Conservation (phyloP, 2,888 invertebrate species). For the Gastracanthus pulcherrimus region DNA sequence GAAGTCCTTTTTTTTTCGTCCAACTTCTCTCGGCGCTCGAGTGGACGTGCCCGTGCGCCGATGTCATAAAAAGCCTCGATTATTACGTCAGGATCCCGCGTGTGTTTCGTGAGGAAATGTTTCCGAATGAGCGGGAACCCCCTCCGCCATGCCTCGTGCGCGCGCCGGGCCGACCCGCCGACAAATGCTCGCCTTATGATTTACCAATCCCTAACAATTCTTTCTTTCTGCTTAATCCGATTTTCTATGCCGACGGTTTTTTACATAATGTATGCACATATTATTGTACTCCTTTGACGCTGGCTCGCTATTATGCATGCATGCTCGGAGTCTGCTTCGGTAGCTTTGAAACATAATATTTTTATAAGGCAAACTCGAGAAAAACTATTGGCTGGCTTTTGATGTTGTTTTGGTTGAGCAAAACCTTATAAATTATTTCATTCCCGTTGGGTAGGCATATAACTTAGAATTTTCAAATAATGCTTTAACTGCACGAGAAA, state of each 20-base stretch:
- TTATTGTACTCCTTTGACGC: neutral
- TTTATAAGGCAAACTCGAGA: neutral
- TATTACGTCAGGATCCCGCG: slow-evolving; percentile 45
- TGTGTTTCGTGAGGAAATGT: slow-evolving; percentile 51
- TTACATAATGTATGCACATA: slow-evolving; percentile 24
- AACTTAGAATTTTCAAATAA: neutral
- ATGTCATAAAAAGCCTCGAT: slow-evolving; percentile 36
- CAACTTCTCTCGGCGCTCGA: neutral
- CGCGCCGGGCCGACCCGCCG: neutral
- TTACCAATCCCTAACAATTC: slow-evolving; percentile 35
- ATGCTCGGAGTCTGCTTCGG: neutral
- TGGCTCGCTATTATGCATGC: slow-evolving; percentile 7
- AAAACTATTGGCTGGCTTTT: neutral
- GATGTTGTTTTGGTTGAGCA: neutral
- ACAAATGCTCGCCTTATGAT: neutral
- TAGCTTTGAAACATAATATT: neutral
- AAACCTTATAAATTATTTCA: too few relatives aligned
- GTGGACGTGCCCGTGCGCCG: slow-evolving; percentile 33
- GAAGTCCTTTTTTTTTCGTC: slow-evolving; percentile 9
- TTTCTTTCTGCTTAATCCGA: slow-evolving; percentile 12
- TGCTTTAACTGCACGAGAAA: neutral
- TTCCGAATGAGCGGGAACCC: slow-evolving; percentile 29
- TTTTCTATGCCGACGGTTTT: neutral
- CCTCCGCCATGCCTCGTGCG: neutral
- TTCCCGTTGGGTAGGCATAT: too few relatives aligned